phyloP scores from a whole-genome alignment of 2,797 vertebrate species.

The Urocyon cinereoargenteus region DNA sequence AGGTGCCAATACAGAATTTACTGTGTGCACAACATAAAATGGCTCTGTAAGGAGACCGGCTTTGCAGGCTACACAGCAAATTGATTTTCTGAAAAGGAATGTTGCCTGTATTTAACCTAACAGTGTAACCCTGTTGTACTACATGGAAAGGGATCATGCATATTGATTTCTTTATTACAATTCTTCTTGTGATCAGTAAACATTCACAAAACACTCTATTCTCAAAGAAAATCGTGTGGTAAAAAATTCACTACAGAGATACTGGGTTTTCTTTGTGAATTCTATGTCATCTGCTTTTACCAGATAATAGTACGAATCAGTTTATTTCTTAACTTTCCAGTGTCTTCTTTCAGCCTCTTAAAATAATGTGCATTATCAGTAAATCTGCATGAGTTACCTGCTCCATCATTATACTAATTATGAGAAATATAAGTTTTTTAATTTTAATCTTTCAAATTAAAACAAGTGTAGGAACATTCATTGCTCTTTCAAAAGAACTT shows the following conservation, averaged over 20 bases:
- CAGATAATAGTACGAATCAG: background rate
- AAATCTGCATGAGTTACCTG: conserved; percentile 49
- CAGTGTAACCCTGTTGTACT: conserved; percentile 96
- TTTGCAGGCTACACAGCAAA: conserved; percentile 92
- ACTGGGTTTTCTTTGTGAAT: conserved; percentile 60
- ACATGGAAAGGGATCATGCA: conserved; percentile 96
- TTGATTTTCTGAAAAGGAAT: conserved; percentile 99
- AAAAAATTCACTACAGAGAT: conserved; percentile 76
- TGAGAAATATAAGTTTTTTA: conserved; percentile 61
- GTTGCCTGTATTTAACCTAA: conserved; percentile 98
- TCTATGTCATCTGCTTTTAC: conserved; percentile 53
- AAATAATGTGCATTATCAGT: background rate
- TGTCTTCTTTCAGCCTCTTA: conserved; percentile 45
- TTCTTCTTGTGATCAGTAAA: conserved; percentile 91
- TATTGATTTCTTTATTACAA: conserved; percentile 97
- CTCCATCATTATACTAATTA: conserved; percentile 30
- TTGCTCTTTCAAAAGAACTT: conserved; percentile 57
- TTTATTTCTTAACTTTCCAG: conserved; percentile 3
- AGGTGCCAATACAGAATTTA: conserved; percentile 88
- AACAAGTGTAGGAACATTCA: conserved; percentile 38
- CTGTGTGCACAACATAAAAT: conserved; percentile 90
- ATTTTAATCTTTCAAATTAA: conserved; percentile 68
- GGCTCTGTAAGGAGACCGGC: conserved; percentile 91
- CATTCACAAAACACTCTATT: conserved; percentile 87
- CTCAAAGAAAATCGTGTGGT: conserved; percentile 78